Conservation (phyloP, 1,140 invertebrate genomes). For the Pteromalus puparum region DNA sequence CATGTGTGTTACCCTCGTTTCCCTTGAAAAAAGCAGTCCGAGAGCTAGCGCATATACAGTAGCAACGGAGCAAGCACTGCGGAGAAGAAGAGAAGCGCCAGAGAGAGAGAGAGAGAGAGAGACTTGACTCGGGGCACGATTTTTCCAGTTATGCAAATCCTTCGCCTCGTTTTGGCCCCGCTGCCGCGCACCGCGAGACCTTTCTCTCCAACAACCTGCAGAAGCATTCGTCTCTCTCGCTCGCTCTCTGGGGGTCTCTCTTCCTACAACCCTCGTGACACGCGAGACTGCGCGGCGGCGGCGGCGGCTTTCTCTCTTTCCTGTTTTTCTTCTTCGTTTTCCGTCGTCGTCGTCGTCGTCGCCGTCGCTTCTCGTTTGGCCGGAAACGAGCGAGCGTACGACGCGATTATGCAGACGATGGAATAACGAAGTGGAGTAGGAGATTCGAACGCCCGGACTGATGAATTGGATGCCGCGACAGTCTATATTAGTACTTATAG, state of each 20-base stretch:
- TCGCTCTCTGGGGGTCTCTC: not conserved
- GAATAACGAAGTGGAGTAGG: constrained; percentile 45
- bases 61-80: not conserved
- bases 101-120: not conserved
- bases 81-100: not conserved
- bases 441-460: constrained; percentile 20
- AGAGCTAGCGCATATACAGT: not conserved
- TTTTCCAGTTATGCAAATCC: constrained; percentile 47
- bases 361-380: constrained; percentile 8
- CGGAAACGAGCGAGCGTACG: constrained; percentile 12
- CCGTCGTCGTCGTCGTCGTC: not conserved
- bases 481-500: not conserved
- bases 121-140: constrained; percentile 32
- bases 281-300: not conserved
- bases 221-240: not conserved
- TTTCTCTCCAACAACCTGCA: not conserved
- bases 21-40: not conserved
- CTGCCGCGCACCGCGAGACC: not conserved
- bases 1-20: constrained; percentile 1
- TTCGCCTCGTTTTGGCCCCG: constrained; percentile 1
- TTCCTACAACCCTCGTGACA: constrained; percentile 9
- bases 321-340: not conserved
- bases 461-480: constrained; percentile 35
- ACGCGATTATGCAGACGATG: constrained; percentile 37
- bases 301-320: not conserved